Evolutionary conservation across 2,113 vertebrate species (phyloP).

Genomic region (Chitala chitala): DNA sequence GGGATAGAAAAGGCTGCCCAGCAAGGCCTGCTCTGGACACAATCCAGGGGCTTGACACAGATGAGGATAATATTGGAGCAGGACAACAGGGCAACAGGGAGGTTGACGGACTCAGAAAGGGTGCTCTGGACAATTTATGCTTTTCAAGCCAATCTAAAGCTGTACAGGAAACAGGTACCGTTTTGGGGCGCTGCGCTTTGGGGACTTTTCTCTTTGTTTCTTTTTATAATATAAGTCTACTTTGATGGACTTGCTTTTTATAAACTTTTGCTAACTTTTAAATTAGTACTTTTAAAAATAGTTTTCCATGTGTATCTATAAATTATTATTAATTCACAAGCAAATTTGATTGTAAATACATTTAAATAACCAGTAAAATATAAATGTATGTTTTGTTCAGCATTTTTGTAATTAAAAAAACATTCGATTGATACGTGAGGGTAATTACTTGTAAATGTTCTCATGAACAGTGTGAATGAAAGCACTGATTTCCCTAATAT

Average conservation of each 20-base stretch:
- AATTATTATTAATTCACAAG: not conserved
- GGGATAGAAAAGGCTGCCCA: slow-evolving; percentile 77
- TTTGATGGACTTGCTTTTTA: not conserved
- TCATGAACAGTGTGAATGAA: too few species aligned
- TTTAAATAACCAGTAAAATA: too few species aligned
- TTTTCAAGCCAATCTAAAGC: slow-evolving; percentile 5
- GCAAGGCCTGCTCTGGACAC: slow-evolving; percentile 58
- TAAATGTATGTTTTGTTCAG: too few species aligned
- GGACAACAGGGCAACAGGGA: slow-evolving; percentile 31
- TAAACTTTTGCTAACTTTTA: not conserved
- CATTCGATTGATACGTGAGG: too few species aligned
- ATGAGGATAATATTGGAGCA: slow-evolving; percentile 54
- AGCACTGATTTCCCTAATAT: too few species aligned
- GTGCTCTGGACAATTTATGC: slow-evolving; percentile 19
- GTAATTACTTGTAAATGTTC: too few species aligned
- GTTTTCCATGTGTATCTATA: not conserved
- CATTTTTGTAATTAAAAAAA: too few species aligned
- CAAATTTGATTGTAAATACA: too few species aligned
- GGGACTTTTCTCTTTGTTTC: not conserved
- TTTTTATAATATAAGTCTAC: not conserved
- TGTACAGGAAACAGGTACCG: slow-evolving; percentile 13
- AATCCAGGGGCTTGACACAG: slow-evolving; percentile 50
- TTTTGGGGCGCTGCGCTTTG: slow-evolving; percentile 1
- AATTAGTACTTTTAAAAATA: not conserved
- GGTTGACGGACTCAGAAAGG: slow-evolving; percentile 23